phyloP scores from a whole-genome alignment of 2,797 vertebrate genomes.

The Trichosurus vulpecula region DNA sequence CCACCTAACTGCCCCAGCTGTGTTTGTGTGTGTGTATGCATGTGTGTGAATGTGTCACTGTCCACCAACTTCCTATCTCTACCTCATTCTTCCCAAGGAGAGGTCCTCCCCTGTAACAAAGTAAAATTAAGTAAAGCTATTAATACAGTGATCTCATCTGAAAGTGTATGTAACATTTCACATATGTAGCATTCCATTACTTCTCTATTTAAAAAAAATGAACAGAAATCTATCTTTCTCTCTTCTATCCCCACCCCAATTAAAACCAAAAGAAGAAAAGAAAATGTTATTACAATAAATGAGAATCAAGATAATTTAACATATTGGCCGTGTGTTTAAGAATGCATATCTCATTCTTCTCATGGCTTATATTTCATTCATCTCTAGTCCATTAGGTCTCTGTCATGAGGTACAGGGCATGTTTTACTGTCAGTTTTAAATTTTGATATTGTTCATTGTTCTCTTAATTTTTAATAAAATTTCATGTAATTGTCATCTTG shows the following conservation, averaged over 20 bases:
- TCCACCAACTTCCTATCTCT: background rate
- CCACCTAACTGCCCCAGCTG: background rate
- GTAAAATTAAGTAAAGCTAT: no score
- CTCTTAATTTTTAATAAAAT: background rate
- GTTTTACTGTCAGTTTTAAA: background rate
- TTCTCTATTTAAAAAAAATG: no score
- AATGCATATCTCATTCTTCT: background rate
- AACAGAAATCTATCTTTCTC: no score
- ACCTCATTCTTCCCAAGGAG: background rate
- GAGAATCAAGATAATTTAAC: background rate
- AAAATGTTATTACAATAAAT: no score
- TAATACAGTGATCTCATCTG: no score
- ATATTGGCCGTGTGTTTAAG: background rate
- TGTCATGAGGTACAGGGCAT: background rate
- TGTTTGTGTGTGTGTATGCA: background rate
- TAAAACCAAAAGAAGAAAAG: no score
- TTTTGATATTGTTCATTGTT: background rate
- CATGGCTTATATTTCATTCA: background rate
- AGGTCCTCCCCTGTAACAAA: background rate
- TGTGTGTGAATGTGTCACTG: background rate
- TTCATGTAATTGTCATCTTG: background rate
- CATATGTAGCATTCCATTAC: no score
- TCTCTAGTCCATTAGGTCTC: background rate
- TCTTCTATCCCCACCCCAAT: no score
- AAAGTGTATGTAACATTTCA: no score